Conservation (phyloP, 2,113 vertebrate genomes). For the Bolborhynchus lineola region DNA sequence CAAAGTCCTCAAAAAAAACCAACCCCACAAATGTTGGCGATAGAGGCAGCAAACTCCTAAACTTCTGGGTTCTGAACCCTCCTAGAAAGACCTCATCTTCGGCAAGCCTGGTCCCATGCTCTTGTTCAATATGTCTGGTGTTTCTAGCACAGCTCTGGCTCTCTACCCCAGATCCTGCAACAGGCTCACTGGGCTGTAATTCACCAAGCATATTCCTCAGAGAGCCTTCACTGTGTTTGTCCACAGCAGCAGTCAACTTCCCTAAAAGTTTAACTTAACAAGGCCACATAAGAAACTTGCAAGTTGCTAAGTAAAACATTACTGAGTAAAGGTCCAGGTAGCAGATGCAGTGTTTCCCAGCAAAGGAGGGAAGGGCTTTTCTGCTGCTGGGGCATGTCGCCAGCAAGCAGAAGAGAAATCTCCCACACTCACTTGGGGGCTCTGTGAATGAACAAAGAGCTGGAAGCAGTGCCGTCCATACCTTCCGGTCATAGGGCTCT, state of each 20-base stretch:
- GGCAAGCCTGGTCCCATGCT: background rate
- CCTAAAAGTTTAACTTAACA: background rate
- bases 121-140: background rate
- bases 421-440: accelerated
- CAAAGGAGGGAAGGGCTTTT: background rate
- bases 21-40: background rate
- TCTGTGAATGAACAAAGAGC: background rate
- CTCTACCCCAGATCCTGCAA: background rate
- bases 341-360: background rate
- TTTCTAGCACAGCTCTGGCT: background rate
- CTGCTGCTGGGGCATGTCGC: background rate
- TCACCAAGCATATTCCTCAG: background rate
- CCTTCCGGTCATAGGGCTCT: constrained; percentile 86
- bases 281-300: background rate
- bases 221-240: background rate
- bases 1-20: background rate
- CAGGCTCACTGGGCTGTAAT: background rate
- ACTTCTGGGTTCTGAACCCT: background rate
- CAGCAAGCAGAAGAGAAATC: background rate
- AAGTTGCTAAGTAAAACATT: background rate
- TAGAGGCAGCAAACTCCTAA: background rate
- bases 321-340: background rate
- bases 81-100: background rate
- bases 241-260: background rate
- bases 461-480: background rate